Evolutionary conservation across 2,113 vertebrate species (phyloP).

Genomic region (Bubo blakistoni): DNA sequence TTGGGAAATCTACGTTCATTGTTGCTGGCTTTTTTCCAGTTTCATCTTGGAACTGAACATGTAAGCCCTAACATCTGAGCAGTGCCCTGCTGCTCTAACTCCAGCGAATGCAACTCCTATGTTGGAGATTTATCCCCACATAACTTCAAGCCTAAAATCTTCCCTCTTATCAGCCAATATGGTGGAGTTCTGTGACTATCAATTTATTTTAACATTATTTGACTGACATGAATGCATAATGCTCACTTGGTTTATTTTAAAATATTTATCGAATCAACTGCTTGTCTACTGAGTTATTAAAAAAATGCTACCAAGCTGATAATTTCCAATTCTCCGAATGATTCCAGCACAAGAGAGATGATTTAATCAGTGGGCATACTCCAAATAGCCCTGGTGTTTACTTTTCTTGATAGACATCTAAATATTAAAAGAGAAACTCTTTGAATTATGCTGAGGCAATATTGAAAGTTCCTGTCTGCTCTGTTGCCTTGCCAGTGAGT

Average conservation of each 20-base stretch:
- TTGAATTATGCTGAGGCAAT: not conserved
- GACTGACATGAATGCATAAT: not conserved
- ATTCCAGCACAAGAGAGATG: not conserved
- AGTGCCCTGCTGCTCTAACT: not conserved
- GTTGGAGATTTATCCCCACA: not conserved
- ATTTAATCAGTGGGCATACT: not conserved
- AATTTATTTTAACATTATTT: not conserved
- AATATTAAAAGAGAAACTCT: conserved; percentile 7
- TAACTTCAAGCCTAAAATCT: not conserved
- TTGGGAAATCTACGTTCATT: not conserved
- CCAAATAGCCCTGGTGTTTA: not conserved
- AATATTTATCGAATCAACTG: not conserved
- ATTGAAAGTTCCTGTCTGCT: not conserved
- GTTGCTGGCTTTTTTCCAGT: not conserved
- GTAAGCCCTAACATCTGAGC: not conserved
- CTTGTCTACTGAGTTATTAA: not conserved
- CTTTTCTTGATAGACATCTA: not conserved
- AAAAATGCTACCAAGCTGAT: not conserved
- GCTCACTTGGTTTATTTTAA: not conserved
- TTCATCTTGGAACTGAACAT: not conserved
- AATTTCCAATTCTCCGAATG: not conserved
- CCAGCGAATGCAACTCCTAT: not conserved
- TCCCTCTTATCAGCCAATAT: not conserved
- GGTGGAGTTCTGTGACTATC: not conserved
- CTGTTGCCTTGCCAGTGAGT: not conserved